Evolutionary conservation across 2,797 vertebrate genomes (phyloP).

Genomic region (Agapornis canus): DNA sequence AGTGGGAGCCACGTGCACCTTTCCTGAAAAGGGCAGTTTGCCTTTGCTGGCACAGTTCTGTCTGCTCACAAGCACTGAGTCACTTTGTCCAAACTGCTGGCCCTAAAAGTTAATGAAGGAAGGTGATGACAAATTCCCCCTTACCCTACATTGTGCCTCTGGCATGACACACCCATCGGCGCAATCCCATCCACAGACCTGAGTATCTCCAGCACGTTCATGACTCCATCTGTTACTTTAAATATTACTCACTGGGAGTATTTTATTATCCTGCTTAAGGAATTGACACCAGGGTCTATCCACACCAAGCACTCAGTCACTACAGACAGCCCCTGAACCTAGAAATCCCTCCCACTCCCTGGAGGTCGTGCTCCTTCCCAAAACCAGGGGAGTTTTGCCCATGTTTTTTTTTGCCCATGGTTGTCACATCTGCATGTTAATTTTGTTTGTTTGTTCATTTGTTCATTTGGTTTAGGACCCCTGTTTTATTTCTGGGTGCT

Average conservation of each 20-base stretch:
- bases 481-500: background rate
- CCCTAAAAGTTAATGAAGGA: background rate
- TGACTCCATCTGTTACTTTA: conserved; percentile 7
- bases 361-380: background rate
- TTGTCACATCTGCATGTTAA: background rate
- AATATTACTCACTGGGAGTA: background rate
- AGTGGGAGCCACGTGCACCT: background rate
- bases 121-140: conserved; percentile 28
- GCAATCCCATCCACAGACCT: background rate
- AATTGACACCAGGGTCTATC: background rate
- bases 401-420: background rate
- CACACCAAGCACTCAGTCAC: background rate
- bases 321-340: background rate
- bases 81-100: background rate
- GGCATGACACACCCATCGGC: background rate
- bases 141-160: conserved; percentile 17
- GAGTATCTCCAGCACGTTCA: background rate
- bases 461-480: background rate
- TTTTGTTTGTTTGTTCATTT: background rate
- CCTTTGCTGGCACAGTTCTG: background rate
- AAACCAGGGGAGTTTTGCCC: background rate
- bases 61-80: background rate
- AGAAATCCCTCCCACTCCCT: background rate
- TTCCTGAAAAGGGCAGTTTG: background rate
- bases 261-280: background rate